Evolutionary conservation across 1,140 invertebrate genomes (phyloP).

Genomic region (Eupeodes corollae): DNA sequence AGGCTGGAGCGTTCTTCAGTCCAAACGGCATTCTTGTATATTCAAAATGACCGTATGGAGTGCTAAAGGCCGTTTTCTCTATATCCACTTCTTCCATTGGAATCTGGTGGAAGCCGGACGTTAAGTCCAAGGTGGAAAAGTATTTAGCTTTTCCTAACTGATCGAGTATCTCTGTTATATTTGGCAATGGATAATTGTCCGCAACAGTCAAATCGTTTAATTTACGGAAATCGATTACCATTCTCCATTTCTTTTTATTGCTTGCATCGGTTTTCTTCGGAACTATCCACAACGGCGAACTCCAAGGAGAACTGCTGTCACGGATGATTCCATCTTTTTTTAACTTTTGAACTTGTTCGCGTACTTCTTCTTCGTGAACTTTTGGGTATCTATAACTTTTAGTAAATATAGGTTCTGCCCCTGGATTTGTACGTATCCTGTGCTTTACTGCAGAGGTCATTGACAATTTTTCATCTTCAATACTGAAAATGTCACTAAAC

Average conservation of each 20-base stretch:
- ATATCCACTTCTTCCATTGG: constrained; percentile 26
- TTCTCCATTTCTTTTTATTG: constrained; percentile 17
- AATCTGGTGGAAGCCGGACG: constrained; percentile 42
- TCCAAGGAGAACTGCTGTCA: constrained; percentile 14
- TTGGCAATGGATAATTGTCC: constrained; percentile 12
- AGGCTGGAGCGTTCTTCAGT: constrained; percentile 34
- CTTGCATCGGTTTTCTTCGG: constrained; percentile 16
- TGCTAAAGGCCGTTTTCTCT: constrained; percentile 41
- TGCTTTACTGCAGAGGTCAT: too few species aligned
- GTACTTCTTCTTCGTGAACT: constrained; percentile 18
- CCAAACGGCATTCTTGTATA: constrained; percentile 38
- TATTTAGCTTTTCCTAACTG: constrained; percentile 35
- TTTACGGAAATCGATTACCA: constrained; percentile 32
- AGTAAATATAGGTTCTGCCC: constrained; percentile 10
- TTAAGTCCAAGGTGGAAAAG: constrained; percentile 39
- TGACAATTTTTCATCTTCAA: too few species aligned
- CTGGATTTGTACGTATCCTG: too few species aligned
- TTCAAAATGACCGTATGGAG: constrained; percentile 27
- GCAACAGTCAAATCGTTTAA: constrained; percentile 18
- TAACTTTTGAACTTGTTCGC: constrained; percentile 23
- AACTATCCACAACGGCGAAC: constrained; percentile 16
- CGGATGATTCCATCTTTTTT: constrained; percentile 18
- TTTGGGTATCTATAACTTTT: constrained; percentile 25
- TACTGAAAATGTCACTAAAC: too few species aligned
- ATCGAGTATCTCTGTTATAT: constrained; percentile 18